A percentile compares a stretch with the other conserved stretches of the same genome.
Conservation (phyloP, 2,888 invertebrate genomes). For the Philaethria dido region DNA sequence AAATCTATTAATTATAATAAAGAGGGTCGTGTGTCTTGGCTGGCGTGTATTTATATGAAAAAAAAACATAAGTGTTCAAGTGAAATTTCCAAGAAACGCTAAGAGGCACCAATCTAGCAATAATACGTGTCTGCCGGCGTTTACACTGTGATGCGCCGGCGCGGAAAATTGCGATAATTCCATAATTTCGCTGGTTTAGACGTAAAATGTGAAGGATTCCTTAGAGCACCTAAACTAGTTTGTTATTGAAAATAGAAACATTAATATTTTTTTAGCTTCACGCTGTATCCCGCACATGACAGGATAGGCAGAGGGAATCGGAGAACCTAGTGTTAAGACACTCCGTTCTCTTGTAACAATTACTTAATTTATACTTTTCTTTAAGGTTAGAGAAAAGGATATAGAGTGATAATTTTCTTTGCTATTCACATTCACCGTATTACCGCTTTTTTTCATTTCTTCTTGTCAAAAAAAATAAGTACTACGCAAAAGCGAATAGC, state of each 20-base stretch:
- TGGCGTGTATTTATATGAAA: conserved; percentile 25
- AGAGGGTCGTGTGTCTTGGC: not conserved
- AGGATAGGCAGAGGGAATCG: too few species aligned
- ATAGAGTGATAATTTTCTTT: not conserved
- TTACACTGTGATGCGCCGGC: conserved; percentile 46
- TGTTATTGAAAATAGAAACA: not conserved
- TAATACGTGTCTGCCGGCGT: conserved; percentile 45
- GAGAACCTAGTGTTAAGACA: too few species aligned
- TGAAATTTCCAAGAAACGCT: conserved; percentile 40
- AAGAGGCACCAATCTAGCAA: conserved; percentile 40
- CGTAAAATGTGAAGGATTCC: conserved; percentile 24
- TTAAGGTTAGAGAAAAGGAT: not conserved
- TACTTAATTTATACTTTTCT: too few species aligned
- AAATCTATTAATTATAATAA: conserved; percentile 11
- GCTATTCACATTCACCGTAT: too few species aligned
- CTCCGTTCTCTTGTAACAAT: too few species aligned
- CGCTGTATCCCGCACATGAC: too few species aligned
- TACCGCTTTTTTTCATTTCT: too few species aligned
- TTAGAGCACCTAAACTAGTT: conserved; percentile 32
- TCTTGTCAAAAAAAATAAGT: too few species aligned
- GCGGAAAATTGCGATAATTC: conserved; percentile 49
- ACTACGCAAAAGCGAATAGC: too few species aligned
- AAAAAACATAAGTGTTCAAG: conserved; percentile 30
- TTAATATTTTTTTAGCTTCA: not conserved
- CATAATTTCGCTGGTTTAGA: conserved; percentile 37